phyloP scores from a whole-genome alignment of 2,797 vertebrate genomes.

The Morus bassanus region DNA sequence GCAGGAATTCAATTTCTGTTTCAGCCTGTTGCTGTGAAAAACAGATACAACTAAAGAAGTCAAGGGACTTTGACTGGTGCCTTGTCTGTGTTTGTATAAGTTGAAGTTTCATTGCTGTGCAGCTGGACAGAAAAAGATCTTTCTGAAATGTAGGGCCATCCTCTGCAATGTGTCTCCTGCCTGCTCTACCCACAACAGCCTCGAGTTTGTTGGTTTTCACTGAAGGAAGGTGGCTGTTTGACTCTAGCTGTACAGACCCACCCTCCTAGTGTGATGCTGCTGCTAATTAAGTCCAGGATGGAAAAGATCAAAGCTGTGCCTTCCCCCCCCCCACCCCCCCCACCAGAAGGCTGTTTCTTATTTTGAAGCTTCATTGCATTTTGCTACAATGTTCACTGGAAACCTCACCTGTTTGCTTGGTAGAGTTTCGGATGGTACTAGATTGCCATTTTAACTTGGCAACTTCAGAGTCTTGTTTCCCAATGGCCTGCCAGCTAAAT shows the following conservation, averaged over 20 bases:
- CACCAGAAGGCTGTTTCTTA: neutral
- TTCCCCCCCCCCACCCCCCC: too few relatives aligned
- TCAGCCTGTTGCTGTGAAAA: neutral
- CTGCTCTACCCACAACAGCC: neutral
- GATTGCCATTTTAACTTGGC: conserved; percentile 50
- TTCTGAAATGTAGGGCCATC: neutral
- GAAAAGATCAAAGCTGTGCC: neutral
- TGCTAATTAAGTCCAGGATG: neutral
- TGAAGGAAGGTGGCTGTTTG: neutral
- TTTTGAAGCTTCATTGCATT: neutral
- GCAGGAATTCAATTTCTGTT: neutral
- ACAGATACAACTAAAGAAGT: neutral
- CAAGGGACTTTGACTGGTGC: neutral
- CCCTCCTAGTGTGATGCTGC: neutral
- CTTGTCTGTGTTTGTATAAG: neutral
- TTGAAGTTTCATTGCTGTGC: neutral
- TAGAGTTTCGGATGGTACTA: neutral
- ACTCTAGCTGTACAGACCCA: neutral
- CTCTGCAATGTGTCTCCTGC: neutral
- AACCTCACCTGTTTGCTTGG: conserved; percentile 7
- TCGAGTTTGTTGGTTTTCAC: fast-evolving
- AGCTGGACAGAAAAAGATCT: neutral
- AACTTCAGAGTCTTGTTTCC: conserved; percentile 39
- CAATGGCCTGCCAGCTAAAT: conserved; percentile 63
- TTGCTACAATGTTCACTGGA: neutral